These are phyloP conservation scores for Ephydatia muelleri DNA, from an alignment of 37 sponge, comb jelly and placozoan species.

Conservation along the genomic window DNA sequence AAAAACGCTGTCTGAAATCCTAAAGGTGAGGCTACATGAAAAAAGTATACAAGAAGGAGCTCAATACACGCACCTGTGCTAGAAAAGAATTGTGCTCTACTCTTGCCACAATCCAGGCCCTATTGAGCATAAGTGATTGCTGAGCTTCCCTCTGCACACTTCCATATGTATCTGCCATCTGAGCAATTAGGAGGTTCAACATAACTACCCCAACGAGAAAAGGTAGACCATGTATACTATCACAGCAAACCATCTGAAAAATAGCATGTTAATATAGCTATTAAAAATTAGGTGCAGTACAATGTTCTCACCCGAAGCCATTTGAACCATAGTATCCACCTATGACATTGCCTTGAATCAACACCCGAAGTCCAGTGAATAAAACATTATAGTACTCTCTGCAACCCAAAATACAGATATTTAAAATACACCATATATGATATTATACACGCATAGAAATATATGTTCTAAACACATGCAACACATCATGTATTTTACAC, in stretches of 20 bases:
- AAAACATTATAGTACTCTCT: conserved; percentile 39
- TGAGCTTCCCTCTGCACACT: conserved; percentile 82
- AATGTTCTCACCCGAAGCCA: conserved; percentile 3
- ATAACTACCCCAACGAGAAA: conserved; percentile 67
- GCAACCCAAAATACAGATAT: conserved; percentile 9
- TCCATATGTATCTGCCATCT: conserved; percentile 73
- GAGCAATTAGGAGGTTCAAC: conserved; percentile 79
- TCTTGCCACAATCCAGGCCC: conserved; percentile 75
- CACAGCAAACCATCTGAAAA: conserved; percentile 68
- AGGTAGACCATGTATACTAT: conserved; percentile 59
- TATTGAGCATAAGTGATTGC: conserved; percentile 54
- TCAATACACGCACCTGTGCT: conserved; percentile 14
- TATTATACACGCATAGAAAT: no score
- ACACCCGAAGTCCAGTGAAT: conserved; percentile 26
- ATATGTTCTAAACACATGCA: no score
- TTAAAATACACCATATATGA: background rate
- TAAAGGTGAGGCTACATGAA: conserved; percentile 1
- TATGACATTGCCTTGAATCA: conserved; percentile 23
- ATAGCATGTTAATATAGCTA: background rate
- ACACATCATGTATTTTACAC: no score
- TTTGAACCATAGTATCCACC: conserved; percentile 9
- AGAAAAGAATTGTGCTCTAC: conserved; percentile 73
- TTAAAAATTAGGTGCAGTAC: background rate
- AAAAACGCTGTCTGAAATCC: conserved; percentile 19
- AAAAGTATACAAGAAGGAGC: background rate